phyloP scores from a whole-genome alignment of 2,113 vertebrate genomes.

The Thryonomys swinderianus region DNA sequence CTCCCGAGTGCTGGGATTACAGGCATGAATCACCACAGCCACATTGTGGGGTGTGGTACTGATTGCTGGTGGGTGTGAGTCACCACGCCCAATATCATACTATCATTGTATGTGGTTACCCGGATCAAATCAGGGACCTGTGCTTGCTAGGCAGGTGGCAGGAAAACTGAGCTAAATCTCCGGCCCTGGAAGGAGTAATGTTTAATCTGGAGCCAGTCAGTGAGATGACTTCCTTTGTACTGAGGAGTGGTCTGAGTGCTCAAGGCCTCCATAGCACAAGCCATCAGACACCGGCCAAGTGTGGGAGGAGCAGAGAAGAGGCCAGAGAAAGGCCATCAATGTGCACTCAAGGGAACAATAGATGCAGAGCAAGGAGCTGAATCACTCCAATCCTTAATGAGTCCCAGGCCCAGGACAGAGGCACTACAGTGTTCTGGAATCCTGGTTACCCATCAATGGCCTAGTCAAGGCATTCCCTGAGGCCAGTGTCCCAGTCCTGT shows the following conservation, averaged over 20 bases:
- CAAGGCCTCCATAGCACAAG: background rate
- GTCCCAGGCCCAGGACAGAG: background rate
- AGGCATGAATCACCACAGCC: too few relatives aligned
- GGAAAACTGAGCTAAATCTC: too few relatives aligned
- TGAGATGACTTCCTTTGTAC: accelerated
- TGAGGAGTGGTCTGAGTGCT: background rate
- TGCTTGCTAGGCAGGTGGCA: too few relatives aligned
- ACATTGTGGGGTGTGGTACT: too few relatives aligned
- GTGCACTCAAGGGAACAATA: background rate
- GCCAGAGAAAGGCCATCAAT: background rate
- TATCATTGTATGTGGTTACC: too few relatives aligned
- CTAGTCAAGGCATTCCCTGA: background rate
- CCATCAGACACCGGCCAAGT: accelerated
- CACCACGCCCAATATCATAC: too few relatives aligned
- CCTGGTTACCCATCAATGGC: background rate
- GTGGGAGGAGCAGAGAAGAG: background rate
- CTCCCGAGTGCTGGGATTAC: too few relatives aligned
- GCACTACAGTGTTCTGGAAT: background rate
- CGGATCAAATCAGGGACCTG: too few relatives aligned
- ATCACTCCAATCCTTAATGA: background rate
- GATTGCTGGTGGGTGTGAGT: too few relatives aligned
- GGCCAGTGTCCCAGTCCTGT: background rate
- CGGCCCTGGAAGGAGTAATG: background rate
- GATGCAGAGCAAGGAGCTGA: background rate
- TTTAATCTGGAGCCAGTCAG: background rate